A percentile compares a stretch with the other conserved stretches of the same genome.
Conservation (phyloP, 2,113 vertebrate species). For the Antechinus stuartii region DNA sequence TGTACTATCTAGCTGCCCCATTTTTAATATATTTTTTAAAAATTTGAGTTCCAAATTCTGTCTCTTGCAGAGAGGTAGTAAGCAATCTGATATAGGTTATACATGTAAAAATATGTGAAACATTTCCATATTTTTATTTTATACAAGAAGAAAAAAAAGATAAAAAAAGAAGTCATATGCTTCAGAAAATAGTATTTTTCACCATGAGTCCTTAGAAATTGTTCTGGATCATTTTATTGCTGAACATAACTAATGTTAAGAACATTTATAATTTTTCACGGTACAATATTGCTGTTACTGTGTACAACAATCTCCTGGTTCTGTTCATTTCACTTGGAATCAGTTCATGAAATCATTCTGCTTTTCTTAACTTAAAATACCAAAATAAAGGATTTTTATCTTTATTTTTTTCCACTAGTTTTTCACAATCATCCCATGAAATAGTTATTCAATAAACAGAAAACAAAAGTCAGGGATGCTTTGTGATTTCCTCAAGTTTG, state of each 20-base stretch:
- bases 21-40: no score
- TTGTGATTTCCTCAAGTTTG: conserved; percentile 15
- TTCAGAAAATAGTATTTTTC: neutral
- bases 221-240: neutral
- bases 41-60: neutral
- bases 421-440: neutral
- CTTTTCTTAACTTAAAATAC: neutral
- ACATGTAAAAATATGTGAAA: neutral
- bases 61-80: neutral
- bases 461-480: conserved; percentile 26
- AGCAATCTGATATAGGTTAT: neutral
- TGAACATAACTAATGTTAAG: neutral
- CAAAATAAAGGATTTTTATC: neutral
- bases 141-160: neutral
- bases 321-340: neutral
- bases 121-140: neutral
- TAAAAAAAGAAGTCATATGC: neutral
- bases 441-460: neutral
- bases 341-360: neutral
- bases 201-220: neutral
- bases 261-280: neutral
- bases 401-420: neutral
- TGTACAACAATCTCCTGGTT: neutral
- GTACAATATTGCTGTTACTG: neutral
- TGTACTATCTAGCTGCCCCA: no score